Base-by-base conservation (phyloP, 2,113 vertebrate species). In the Pantherophis guttatus region DNA sequence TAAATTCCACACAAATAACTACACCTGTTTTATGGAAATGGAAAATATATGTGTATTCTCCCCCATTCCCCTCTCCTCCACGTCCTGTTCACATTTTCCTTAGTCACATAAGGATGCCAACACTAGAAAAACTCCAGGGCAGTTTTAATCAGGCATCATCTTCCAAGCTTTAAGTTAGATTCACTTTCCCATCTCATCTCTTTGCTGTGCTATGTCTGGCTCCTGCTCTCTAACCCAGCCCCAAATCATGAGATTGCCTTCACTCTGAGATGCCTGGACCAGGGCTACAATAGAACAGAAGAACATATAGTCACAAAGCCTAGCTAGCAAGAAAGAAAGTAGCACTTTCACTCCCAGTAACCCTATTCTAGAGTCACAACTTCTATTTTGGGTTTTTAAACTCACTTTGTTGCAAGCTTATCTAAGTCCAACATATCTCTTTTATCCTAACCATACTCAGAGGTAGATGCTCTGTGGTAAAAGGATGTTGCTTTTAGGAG, bases 121-220 rank as follows among this genome's bases (percentile, higher is more conserved):
- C 52, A 75, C 50, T 26, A 75, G 52, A 39, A 92, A 52, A 75
- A 57, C n/a, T 21, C 54, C 19, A 23, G 88, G 15, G 59, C 44
- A 39, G 21, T 29, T 26, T 88, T 39, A 88, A 92, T 17, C 59
- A 89, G 19, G n/a, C 3, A 53, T 26, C 62, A 89, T 75, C 52
- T 48, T 65, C 52, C 54, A 54, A n/a, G 15, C 15, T 88, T 39
- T 55, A 15, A 23, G 70, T 81, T 88, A 75, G 88, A 75, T 89
- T 88, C 91, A 89, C 91, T 92, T 89, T 89, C 52, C 24, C 52
- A 29, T 75, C 50, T 92, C 88, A 92, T 92, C 59, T 87, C n/a
- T 89, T 81, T 88, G 86, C 87, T 89, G 26, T 88, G 59, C 87
- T 89, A 53, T 57, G 5, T 54, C 59, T 39, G 5, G 86, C 87